Conservation (phyloP, 2,888 invertebrate species). For the Xanthia togata region DNA sequence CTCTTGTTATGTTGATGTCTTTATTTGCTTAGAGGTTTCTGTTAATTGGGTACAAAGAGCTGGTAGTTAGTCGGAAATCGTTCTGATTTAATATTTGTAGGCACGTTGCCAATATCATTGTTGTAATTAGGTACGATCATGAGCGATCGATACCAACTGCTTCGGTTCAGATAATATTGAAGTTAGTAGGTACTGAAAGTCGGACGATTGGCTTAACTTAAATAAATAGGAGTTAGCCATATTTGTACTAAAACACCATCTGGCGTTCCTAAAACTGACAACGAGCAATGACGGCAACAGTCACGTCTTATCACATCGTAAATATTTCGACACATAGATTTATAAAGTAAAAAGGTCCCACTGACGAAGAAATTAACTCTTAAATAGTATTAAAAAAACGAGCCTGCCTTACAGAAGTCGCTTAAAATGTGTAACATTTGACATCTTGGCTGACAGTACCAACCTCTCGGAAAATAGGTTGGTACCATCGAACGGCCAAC, state of each 20-base stretch:
- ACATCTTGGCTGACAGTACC: no score
- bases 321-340: not conserved
- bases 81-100: conserved; percentile 20
- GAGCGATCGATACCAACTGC: conserved; percentile 3
- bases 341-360: not conserved
- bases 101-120: not conserved
- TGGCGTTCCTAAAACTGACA: not conserved
- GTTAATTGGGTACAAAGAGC: conserved; percentile 31
- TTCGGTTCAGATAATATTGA: not conserved
- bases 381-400: not conserved
- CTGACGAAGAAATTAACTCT: not conserved
- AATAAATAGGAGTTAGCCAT: not conserved
- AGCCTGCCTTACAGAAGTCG: no score
- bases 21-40: conserved; percentile 40
- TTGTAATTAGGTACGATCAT: conserved; percentile 2
- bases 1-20: conserved; percentile 25
- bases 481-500: no score
- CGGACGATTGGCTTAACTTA: not conserved
- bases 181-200: not conserved
- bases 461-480: no score
- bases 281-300: not conserved
- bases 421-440: no score
- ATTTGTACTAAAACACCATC: not conserved
- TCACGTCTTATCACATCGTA: not conserved
- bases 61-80: conserved; percentile 8